phyloP scores from a whole-genome alignment of 2,113 vertebrate species.

The Ovis canadensis region DNA sequence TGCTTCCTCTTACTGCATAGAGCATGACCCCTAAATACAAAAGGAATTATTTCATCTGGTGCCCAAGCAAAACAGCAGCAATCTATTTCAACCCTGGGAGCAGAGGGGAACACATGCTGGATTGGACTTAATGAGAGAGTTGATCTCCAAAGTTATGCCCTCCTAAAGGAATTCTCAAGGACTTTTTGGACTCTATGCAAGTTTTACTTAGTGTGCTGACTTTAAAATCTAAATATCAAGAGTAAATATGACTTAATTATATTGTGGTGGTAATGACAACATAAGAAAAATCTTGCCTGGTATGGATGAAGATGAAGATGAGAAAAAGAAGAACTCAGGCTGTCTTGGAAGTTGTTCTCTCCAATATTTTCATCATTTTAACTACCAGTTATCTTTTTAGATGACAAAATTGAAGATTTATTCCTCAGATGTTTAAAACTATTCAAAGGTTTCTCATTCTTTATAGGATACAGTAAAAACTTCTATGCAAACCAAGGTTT shows the following conservation, averaged over 20 bases:
- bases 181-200: background rate
- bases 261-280: background rate
- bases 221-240: constrained; percentile 8
- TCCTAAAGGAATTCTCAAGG: constrained; percentile 7
- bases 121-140: background rate
- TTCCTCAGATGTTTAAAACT: background rate
- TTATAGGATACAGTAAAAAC: background rate
- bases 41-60: background rate
- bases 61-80: background rate
- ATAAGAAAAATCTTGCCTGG: background rate
- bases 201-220: background rate
- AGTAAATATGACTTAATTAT: background rate
- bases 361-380: background rate
- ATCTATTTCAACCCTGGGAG: background rate
- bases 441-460: background rate
- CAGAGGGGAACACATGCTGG: rapidly evolving
- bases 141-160: background rate
- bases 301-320: background rate
- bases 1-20: background rate
- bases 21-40: background rate
- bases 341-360: background rate
- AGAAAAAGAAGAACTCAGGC: background rate
- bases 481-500: background rate
- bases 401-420: background rate
- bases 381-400: background rate